phyloP scores from a whole-genome alignment of 1,140 invertebrate genomes.

The Cotesia glomerata region DNA sequence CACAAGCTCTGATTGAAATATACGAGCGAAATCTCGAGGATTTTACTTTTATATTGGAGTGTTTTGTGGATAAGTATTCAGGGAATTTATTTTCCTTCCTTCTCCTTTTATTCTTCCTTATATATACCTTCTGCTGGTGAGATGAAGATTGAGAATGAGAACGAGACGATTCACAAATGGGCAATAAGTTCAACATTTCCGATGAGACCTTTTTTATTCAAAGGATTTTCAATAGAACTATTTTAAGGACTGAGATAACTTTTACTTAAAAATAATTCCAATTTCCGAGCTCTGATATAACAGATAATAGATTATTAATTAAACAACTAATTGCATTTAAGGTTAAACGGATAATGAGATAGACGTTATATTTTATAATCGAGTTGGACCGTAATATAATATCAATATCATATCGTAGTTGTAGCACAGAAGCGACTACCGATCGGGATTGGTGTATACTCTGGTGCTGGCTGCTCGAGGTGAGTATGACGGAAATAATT shows the following conservation, averaged over 20 bases:
- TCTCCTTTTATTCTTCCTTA: no score
- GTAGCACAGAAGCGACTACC: no score
- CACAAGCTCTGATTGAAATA: constrained; percentile 60
- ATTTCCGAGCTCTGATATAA: no score
- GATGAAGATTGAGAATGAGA: constrained; percentile 49
- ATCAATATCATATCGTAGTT: no score
- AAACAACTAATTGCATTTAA: no score
- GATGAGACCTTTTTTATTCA: background rate
- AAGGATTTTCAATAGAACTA: background rate
- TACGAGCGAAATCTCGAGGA: constrained; percentile 57
- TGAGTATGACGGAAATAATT: constrained; percentile 37
- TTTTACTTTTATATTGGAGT: constrained; percentile 52
- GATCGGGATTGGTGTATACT: constrained; percentile 3
- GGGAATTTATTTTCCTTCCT: constrained; percentile 43
- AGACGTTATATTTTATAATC: no score
- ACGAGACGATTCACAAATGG: constrained; percentile 26
- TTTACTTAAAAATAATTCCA: no score
- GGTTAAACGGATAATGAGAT: no score
- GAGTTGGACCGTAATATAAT: no score
- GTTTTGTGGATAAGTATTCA: constrained; percentile 46
- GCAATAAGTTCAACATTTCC: background rate
- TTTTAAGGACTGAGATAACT: no score
- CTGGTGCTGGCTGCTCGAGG: no score
- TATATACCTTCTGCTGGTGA: constrained; percentile 23
- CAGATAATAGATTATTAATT: no score